Conservation (phyloP, 2,797 vertebrate species). For the Sebastes miniatus region DNA sequence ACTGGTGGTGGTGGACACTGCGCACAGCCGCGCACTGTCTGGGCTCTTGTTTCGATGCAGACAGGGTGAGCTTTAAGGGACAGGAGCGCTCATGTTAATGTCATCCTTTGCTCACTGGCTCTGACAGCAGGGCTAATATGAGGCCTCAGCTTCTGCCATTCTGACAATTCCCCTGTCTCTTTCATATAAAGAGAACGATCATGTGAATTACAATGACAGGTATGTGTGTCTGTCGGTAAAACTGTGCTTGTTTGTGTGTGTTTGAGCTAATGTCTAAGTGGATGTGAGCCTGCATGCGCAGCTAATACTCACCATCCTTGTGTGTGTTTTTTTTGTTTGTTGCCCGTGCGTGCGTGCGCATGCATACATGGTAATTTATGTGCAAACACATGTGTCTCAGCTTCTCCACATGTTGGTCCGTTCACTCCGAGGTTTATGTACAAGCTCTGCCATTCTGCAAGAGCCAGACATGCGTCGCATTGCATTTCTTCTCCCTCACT, state of each 20-base stretch:
- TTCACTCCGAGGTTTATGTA: constrained; percentile 47
- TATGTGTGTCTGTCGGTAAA: constrained; percentile 35
- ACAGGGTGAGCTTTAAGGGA: constrained; percentile 61
- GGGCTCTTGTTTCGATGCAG: constrained; percentile 38
- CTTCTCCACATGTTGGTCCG: constrained; percentile 41
- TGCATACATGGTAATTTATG: constrained; percentile 52
- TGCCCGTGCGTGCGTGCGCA: constrained; percentile 28
- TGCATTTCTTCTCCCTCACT: constrained; percentile 39
- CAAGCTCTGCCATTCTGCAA: constrained; percentile 35
- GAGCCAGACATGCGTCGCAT: constrained; percentile 37
- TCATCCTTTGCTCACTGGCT: constrained; percentile 62
- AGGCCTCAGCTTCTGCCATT: constrained; percentile 63
- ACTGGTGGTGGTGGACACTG: constrained; percentile 32
- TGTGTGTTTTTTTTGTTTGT: constrained; percentile 41
- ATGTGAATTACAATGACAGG: constrained; percentile 63
- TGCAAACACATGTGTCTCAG: constrained; percentile 51
- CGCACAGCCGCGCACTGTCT: constrained; percentile 12
- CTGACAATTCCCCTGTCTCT: constrained; percentile 66
- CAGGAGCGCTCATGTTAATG: constrained; percentile 64
- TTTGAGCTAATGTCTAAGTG: constrained; percentile 7
- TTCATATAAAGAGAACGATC: constrained; percentile 50
- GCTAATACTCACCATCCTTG: background rate
- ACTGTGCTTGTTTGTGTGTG: constrained; percentile 20
- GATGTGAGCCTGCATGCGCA: constrained; percentile 32
- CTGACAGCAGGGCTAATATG: constrained; percentile 70